phyloP scores from a whole-genome alignment of 1,140 invertebrate species.

The Drosophila tsacasi region DNA sequence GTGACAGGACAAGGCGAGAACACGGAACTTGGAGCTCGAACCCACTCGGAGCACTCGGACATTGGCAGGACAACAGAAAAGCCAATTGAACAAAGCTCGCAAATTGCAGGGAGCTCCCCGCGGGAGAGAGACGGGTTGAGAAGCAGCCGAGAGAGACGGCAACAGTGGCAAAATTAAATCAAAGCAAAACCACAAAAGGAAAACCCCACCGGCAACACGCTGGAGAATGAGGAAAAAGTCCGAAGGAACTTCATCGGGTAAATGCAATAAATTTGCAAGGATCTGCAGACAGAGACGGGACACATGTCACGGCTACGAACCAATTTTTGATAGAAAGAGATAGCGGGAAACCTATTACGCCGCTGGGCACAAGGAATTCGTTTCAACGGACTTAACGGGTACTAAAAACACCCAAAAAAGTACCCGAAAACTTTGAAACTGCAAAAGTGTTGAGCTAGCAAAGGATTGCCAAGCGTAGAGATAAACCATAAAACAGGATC shows the following conservation, averaged over 20 bases:
- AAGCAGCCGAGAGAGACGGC: constrained; percentile 1
- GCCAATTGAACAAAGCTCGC: constrained; percentile 79
- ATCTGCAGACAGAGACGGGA: constrained; percentile 7
- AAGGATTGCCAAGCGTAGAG: constrained; percentile 25
- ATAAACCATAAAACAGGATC: constrained; percentile 30
- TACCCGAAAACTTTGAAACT: constrained; percentile 28
- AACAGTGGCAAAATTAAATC: constrained; percentile 71
- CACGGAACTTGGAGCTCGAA: constrained; percentile 7
- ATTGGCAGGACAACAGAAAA: constrained; percentile 43
- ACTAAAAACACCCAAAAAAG: constrained; percentile 41
- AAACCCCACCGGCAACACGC: constrained; percentile 17
- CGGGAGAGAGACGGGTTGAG: constrained; percentile 3
- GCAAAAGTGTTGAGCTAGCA: constrained; percentile 55
- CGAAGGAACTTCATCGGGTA: constrained; percentile 35
- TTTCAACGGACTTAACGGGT: constrained; percentile 51
- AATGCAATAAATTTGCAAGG: constrained; percentile 70
- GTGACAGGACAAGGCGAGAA: constrained; percentile 49
- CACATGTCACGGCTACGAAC: constrained; percentile 11
- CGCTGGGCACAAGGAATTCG: constrained; percentile 23
- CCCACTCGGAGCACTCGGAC: constrained; percentile 2
- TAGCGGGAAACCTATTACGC: constrained; percentile 44
- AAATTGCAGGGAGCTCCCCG: constrained; percentile 57
- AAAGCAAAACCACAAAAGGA: constrained; percentile 73
- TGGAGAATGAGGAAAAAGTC: constrained; percentile 25
- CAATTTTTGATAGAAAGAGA: constrained; percentile 4